Base-by-base conservation (phyloP, 2,797 vertebrate species). In the Sebastes steindachneri region DNA sequence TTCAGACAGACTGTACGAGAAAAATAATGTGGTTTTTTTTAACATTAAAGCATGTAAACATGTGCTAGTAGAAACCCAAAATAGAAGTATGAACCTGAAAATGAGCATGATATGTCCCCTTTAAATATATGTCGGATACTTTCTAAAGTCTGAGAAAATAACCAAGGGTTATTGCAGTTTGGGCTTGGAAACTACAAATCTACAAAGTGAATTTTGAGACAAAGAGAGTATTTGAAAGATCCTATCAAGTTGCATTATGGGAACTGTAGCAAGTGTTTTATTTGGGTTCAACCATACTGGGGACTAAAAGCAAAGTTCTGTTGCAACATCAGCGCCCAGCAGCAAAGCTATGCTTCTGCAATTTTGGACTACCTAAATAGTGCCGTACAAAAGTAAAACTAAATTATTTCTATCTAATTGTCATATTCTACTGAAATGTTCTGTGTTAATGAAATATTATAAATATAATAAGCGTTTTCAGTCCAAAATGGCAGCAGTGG, bases 301-400 rank as follows among this genome's bases (percentile, higher is more conserved):
- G 41, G 14, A 45, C 41, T 45, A 45, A 45, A 45, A 45, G 41
- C 41, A 45, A 45, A 45, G 45, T 48, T 48, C 45, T 1, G 0
- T 19, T 48, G 0, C 45, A 19, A 48, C 45, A 48, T 19, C 45
- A 48, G 45, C 0, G 17, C 45, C 45, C 0, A 48, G 45, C 45
- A 48, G 0, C 45, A 48, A 48, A 19, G 45, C 45, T 48, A 19
- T 7, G 15, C 45, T 48, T 48, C 0, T 3, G 7, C 45, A 17
- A 48, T 48, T 48, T 19, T 48, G 45, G 45, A 48, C 15, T 48
- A 19, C 41, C 41, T 48, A 48, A 48, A 45, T 17, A 17, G 41
- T 41, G 41, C 41, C 41, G 15, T 15, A 17, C 41, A 48, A 48
- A 19, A 48, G 1, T 19, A 17, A 48, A 48, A 48, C 45, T 19